These are phyloP conservation scores for Atherix ibis DNA, from an alignment of 2,888 invertebrate species.

Conservation along the genomic window DNA sequence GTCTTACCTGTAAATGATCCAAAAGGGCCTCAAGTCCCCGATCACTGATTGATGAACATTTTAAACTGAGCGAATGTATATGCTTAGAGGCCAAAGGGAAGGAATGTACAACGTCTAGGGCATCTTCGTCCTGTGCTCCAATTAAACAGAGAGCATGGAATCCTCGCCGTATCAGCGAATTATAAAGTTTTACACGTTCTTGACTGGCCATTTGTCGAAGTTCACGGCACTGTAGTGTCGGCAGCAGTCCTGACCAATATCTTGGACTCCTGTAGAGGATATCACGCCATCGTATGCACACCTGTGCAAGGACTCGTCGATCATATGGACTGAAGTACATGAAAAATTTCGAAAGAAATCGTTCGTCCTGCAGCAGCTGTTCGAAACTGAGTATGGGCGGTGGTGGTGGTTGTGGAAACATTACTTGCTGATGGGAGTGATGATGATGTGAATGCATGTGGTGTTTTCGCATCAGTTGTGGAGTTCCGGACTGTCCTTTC, in stretches of 20 bases:
- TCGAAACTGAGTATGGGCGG: constrained; percentile 49
- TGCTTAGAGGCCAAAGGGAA: constrained; percentile 71
- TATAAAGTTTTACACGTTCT: constrained; percentile 50
- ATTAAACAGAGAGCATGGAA: constrained; percentile 72
- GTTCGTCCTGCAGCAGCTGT: constrained; percentile 67
- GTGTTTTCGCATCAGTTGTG: constrained; percentile 29
- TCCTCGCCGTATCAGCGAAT: constrained; percentile 66
- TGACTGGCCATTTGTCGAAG: constrained; percentile 43
- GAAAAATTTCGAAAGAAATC: constrained; percentile 73
- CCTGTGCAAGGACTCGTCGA: constrained; percentile 62
- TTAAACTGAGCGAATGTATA: constrained; percentile 67
- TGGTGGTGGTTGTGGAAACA: constrained; percentile 35
- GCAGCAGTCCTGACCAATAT: constrained; percentile 75
- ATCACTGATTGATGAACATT: constrained; percentile 83
- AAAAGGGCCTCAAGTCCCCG: constrained; percentile 74
- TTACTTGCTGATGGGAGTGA: constrained; percentile 14
- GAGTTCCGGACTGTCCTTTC: constrained; percentile 23
- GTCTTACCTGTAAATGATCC: constrained; percentile 71
- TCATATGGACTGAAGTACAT: constrained; percentile 66
- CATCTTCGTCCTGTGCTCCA: constrained; percentile 80
- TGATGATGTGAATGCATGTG: constrained; percentile 27
- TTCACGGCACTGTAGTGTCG: constrained; percentile 75
- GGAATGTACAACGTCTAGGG: constrained; percentile 70
- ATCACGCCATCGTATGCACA: constrained; percentile 79
- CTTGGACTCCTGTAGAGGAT: constrained; percentile 72